phyloP scores from a whole-genome alignment of 2,888 invertebrate species.

The Abscondita cerata region DNA sequence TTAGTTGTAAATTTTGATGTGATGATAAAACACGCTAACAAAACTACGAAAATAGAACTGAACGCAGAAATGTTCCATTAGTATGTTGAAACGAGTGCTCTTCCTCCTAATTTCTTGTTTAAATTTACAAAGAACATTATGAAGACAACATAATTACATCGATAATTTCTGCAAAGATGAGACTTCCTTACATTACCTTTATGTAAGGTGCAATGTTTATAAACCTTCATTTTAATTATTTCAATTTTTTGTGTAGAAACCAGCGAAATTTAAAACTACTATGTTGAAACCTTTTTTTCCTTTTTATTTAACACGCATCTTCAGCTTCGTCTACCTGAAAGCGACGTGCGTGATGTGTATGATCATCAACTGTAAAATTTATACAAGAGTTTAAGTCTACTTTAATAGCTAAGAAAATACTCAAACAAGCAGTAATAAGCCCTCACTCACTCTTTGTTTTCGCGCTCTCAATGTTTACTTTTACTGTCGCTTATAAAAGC shows the following conservation, averaged over 20 bases:
- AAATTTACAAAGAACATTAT: conserved; percentile 21
- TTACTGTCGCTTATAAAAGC: background rate
- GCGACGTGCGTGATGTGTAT: background rate
- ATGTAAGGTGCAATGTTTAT: no score
- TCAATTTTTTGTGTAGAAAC: no score
- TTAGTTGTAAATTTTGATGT: conserved; percentile 7
- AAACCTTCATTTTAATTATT: no score
- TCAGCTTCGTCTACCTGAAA: background rate
- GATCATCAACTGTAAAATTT: conserved; percentile 14
- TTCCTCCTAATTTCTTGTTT: conserved; percentile 18
- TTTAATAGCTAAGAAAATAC: background rate
- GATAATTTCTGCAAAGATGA: conserved; percentile 5
- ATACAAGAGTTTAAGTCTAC: conserved; percentile 3
- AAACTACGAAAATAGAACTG: background rate
- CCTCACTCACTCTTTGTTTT: conserved; percentile 8
- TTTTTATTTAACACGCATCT: background rate
- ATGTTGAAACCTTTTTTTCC: no score
- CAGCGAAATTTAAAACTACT: no score
- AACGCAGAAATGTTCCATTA: background rate
- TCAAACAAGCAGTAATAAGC: conserved; percentile 2
- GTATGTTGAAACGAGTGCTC: background rate
- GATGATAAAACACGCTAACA: conserved; percentile 20
- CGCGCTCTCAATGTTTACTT: background rate
- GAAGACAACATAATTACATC: conserved; percentile 19
- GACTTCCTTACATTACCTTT: no score